phyloP scores from a whole-genome alignment of 2,797 vertebrate species.

The Oreochromis grahami region DNA sequence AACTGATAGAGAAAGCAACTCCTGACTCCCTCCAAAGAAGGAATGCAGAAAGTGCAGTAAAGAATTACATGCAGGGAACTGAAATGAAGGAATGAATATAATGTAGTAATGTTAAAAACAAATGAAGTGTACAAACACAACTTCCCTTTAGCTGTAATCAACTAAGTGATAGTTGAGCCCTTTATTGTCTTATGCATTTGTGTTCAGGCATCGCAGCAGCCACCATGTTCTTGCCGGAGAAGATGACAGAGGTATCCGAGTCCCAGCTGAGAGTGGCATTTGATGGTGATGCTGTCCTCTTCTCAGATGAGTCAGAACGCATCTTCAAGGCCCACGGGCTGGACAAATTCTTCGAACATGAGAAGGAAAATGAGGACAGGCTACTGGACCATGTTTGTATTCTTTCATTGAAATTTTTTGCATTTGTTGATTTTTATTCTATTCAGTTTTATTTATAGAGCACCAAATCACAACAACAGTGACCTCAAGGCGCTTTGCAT shows the following conservation, averaged over 20 bases:
- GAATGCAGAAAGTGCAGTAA: not conserved
- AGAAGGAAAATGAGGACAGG: constrained; percentile 89
- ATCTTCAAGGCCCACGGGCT: constrained; percentile 95
- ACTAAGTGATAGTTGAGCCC: not conserved
- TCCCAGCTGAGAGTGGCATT: constrained; percentile 93
- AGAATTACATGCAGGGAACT: not conserved
- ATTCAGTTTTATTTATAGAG: not conserved
- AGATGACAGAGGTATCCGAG: constrained; percentile 82
- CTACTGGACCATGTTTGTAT: constrained; percentile 88
- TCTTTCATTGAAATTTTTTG: not conserved
- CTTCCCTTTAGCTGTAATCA: not conserved
- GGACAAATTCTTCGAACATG: constrained; percentile 95
- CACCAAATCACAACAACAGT: not conserved
- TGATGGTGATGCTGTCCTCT: constrained; percentile 93
- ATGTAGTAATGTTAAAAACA: not conserved
- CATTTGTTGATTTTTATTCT: not conserved
- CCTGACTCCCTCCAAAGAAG: not conserved
- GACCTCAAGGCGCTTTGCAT: not conserved
- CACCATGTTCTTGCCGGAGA: constrained; percentile 93
- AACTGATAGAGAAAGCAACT: not conserved
- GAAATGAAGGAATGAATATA: not conserved
- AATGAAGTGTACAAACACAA: not conserved
- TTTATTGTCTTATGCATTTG: not conserved
- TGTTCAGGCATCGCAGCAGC: constrained; percentile 90
- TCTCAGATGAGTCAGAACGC: constrained; percentile 95